These are phyloP conservation scores for Paedocypris sp. DNA, from an alignment of 2,113 vertebrate genomes.

Conservation along the genomic window DNA sequence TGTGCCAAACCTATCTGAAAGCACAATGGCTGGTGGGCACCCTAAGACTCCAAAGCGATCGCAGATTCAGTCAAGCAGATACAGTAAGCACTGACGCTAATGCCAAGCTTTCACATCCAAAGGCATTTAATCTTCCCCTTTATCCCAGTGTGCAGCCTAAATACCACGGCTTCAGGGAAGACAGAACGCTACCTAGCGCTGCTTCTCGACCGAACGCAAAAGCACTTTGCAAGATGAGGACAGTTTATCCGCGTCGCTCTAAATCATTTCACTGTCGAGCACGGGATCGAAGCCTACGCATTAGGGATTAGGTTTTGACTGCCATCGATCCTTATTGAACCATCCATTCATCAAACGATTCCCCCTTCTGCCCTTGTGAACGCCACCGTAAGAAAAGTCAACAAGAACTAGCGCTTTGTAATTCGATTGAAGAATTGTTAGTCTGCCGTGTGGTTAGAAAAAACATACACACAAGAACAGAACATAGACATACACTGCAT, in stretches of 20 bases:
- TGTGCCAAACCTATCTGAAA: slow-evolving; percentile 1
- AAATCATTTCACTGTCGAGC: slow-evolving; percentile 31
- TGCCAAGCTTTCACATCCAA: slow-evolving; percentile 39
- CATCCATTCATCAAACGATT: slow-evolving; percentile 31
- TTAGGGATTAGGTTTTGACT: slow-evolving; percentile 40
- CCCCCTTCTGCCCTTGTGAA: slow-evolving; percentile 13
- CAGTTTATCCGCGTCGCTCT: slow-evolving; percentile 39
- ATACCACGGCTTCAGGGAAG: slow-evolving; percentile 47
- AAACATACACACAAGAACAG: slow-evolving; percentile 12
- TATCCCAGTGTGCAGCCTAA: slow-evolving; percentile 51
- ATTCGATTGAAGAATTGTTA: background rate
- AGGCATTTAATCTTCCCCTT: slow-evolving; percentile 52
- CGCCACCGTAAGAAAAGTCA: slow-evolving; percentile 10
- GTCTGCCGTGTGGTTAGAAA: background rate
- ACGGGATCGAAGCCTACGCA: slow-evolving; percentile 31
- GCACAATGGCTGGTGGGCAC: background rate
- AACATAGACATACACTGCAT: slow-evolving; percentile 11
- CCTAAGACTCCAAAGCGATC: background rate
- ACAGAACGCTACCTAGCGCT: slow-evolving; percentile 29
- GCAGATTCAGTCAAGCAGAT: slow-evolving; percentile 25
- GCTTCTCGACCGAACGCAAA: slow-evolving; percentile 28
- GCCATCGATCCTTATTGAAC: slow-evolving; percentile 38
- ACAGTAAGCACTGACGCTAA: slow-evolving; percentile 35
- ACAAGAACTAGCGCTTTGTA: background rate
- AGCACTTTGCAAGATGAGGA: slow-evolving; percentile 37